Percentiles rank a stretch among this genome's conserved stretches.
These are phyloP conservation scores for Lucinisca nassula DNA, from an alignment of 2,888 invertebrate species.

Conservation along the genomic window DNA sequence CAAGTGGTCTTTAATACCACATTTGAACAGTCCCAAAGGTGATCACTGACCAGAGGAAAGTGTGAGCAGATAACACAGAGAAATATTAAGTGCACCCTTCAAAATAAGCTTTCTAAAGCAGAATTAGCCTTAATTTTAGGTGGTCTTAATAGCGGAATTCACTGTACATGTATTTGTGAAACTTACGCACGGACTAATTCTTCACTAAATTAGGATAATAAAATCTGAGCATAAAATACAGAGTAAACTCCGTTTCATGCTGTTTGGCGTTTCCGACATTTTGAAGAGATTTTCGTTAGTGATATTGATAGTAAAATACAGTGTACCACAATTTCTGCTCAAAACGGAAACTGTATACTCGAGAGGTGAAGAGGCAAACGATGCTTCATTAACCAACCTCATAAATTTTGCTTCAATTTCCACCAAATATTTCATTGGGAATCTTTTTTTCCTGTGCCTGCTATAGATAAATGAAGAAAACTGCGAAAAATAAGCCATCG, in stretches of 20 bases:
- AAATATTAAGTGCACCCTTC: too few species aligned
- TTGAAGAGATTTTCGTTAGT: neutral
- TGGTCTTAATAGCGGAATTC: too few species aligned
- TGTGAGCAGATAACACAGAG: too few species aligned
- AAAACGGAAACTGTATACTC: conserved; percentile 26
- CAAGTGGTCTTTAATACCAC: too few species aligned
- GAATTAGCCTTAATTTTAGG: too few species aligned
- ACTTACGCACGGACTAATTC: too few species aligned
- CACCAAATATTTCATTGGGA: conserved; percentile 45
- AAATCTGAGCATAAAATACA: conserved; percentile 33
- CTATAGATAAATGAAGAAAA: neutral
- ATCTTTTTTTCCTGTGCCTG: neutral
- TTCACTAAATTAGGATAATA: too few species aligned
- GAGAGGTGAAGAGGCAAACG: conserved; percentile 13
- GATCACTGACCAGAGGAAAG: too few species aligned
- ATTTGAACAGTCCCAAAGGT: too few species aligned
- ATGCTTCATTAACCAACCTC: conserved; percentile 42
- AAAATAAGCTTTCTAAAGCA: too few species aligned
- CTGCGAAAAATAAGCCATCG: too few species aligned
- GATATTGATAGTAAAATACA: conserved; percentile 7
- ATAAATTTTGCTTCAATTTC: conserved; percentile 44
- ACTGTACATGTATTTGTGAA: too few species aligned
- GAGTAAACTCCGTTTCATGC: conserved; percentile 18
- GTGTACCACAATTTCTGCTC: neutral
- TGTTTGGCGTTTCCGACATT: conserved; percentile 11